Evolutionary conservation across 2,113 vertebrate genomes (phyloP).

Genomic region (Carlito syrichta): DNA sequence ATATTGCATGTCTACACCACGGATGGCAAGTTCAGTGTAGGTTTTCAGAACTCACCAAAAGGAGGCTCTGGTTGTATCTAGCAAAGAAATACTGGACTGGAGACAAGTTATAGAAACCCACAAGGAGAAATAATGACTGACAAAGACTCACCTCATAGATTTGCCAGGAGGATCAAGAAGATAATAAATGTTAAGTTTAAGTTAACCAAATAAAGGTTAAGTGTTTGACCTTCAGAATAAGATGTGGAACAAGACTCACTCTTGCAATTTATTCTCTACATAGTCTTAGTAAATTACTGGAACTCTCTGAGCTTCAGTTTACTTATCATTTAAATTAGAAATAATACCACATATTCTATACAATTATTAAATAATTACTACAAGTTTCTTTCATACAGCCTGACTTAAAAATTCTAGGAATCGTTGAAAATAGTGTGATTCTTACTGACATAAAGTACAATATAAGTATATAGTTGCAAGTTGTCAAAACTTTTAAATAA

Average conservation of each 20-base stretch:
- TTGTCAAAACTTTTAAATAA: not conserved
- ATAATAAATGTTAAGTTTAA: not conserved
- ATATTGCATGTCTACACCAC: not conserved
- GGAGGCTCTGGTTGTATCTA: not conserved
- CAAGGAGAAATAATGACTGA: not conserved
- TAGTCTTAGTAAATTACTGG: not conserved
- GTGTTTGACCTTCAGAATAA: constrained; percentile 19
- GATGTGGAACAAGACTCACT: not conserved
- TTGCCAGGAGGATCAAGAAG: constrained; percentile 4
- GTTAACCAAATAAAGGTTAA: not conserved
- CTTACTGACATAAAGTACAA: not conserved
- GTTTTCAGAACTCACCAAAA: not conserved
- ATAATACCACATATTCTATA: not conserved
- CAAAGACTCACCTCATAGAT: not conserved
- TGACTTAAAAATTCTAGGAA: not conserved
- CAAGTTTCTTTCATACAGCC: not conserved
- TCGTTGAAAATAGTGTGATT: constrained; percentile 2
- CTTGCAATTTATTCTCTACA: not conserved
- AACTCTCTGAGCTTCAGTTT: not conserved
- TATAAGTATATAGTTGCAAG: not conserved
- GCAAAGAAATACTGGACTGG: not conserved
- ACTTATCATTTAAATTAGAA: not conserved
- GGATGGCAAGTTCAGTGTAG: not conserved
- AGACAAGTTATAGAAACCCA: not conserved
- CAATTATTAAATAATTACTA: not conserved